A percentile compares a stretch with the other conserved stretches of the same genome.
phyloP scores from a whole-genome alignment of 2,888 invertebrate genomes.

The Philereme transversata region DNA sequence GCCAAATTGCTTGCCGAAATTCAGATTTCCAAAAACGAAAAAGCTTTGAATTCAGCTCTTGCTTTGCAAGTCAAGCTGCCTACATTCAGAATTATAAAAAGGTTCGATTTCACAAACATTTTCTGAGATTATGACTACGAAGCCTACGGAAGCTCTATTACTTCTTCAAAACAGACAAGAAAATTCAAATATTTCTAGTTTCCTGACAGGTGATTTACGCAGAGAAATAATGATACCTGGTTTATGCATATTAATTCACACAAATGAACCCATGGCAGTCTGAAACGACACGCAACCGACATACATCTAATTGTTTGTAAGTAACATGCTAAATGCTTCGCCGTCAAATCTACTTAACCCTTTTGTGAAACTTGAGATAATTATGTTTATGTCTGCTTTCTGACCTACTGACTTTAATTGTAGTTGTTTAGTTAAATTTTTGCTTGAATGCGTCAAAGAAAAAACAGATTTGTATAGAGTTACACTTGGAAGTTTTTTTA shows the following conservation, averaged over 20 bases:
- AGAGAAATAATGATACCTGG: constrained; percentile 29
- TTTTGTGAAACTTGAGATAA: constrained; percentile 34
- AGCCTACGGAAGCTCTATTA: constrained; percentile 1
- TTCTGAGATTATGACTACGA: neutral
- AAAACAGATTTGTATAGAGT: no score
- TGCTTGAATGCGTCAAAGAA: neutral
- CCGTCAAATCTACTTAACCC: constrained; percentile 50
- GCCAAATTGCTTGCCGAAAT: constrained; percentile 11
- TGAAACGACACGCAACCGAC: constrained; percentile 14
- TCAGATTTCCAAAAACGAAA: neutral
- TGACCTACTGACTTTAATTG: constrained; percentile 15
- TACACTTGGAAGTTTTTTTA: no score
- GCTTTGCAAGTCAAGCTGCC: neutral
- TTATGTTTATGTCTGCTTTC: constrained; percentile 1
- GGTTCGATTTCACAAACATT: neutral
- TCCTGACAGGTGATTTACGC: constrained; percentile 48
- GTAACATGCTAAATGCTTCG: constrained; percentile 66
- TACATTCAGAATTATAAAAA: neutral
- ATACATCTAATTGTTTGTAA: constrained; percentile 67
- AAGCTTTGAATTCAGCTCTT: neutral
- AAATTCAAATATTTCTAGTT: constrained; percentile 14
- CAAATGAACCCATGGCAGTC: constrained; percentile 26
- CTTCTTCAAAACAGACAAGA: constrained; percentile 3
- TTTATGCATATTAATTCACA: constrained; percentile 35
- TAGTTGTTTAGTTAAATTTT: neutral